Evolutionary conservation across 1,140 invertebrate species (phyloP).

Genomic region (Magallana gigas): DNA sequence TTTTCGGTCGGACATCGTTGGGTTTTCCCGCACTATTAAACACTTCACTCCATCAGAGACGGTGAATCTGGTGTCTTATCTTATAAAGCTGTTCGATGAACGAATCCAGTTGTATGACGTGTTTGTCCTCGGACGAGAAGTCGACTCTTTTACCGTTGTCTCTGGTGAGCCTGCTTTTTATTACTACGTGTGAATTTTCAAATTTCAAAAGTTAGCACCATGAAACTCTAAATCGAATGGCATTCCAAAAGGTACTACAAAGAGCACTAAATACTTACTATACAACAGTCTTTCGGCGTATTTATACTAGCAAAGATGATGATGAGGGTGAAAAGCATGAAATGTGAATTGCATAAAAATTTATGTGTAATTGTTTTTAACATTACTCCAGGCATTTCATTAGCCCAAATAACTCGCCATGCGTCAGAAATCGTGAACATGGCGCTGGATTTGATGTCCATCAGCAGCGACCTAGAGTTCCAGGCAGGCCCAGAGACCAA

Average conservation of each 20-base stretch:
- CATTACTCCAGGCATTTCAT: neutral
- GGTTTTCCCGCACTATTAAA: slow-evolving; percentile 2
- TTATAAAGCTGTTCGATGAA: slow-evolving; percentile 38
- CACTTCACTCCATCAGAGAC: neutral
- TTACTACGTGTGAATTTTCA: no score
- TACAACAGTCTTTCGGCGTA: no score
- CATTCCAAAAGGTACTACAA: no score
- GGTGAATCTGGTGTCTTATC: slow-evolving; percentile 23
- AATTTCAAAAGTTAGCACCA: no score
- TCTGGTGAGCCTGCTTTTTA: neutral
- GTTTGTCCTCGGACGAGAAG: slow-evolving; percentile 9
- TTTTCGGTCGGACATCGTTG: slow-evolving; percentile 30
- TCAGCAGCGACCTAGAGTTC: slow-evolving; percentile 29
- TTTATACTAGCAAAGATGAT: no score
- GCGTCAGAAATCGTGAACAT: slow-evolving; percentile 39
- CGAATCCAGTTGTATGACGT: slow-evolving; percentile 30
- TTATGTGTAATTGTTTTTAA: no score
- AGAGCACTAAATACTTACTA: no score
- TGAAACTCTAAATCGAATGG: no score
- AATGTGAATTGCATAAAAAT: no score
- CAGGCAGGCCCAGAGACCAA: slow-evolving; percentile 19
- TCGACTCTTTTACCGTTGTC: neutral
- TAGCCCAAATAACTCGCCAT: slow-evolving; percentile 12
- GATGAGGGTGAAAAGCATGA: no score
- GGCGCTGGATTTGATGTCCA: slow-evolving; percentile 23